Evolutionary conservation across 2,888 invertebrate species (phyloP), one percentile per base, ranked within the genome.

Genomic region (Drosophila putrida): DNA sequence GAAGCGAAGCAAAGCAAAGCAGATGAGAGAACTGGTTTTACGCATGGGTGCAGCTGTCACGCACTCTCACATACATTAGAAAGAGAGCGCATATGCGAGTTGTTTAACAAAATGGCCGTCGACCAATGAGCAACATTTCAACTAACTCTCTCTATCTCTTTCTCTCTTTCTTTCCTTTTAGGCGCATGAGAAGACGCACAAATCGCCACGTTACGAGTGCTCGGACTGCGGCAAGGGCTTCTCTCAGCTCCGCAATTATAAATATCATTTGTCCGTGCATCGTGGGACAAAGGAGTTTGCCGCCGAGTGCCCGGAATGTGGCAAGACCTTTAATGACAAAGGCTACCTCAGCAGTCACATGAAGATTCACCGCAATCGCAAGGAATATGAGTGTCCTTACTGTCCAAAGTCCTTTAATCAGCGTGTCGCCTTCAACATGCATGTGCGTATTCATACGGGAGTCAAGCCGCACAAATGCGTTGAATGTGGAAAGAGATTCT

Each of bases 341-440:
- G 96, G 97, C 36, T 97, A 97, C 90, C 93, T 97, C 9, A 96
- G 96, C 92, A 96, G 96, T 76, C 97, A 97, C 90, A 95, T 97
- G 95, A 97, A 97, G 93, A 97, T 97, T 78, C 97, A 97, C 92
- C 94, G 94, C 72, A 96, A 96, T 90, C 94, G 95, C 70, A 96
- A 96, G 90, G 96, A 96, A 90, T 96, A 97, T 92, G 96, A 95
- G 50, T 97, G 97, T 88, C 94, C 95, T 27, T 94, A 95, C 80
- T 97, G 97, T 86, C 96, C 96, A 0, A 97, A 97, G 91, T 95
- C 96, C 20, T 97, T 97, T 91, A 97, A 97, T 91, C 97, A 97
- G 91, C 94, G 97, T 35, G 97, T 97, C 5, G 97, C 97, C 8
- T 97, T 96, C 92, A 97, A 97, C 89, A 97, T 97, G 97, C 97